phyloP scores from a whole-genome alignment of 2,113 vertebrate genomes.

The Seriola quinqueradiata region DNA sequence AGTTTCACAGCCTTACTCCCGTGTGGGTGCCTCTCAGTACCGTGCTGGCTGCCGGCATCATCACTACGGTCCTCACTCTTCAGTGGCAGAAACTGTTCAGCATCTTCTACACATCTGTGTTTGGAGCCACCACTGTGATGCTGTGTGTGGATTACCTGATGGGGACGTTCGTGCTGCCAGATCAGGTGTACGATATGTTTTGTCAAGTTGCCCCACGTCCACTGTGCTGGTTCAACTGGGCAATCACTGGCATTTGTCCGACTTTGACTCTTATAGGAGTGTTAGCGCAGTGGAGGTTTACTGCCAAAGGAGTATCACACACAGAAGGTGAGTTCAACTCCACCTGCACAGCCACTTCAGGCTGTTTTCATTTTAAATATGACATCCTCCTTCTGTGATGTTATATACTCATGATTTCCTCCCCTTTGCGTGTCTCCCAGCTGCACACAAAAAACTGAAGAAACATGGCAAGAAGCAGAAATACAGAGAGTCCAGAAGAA shows the following conservation, averaged over 20 bases:
- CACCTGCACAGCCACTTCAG: background rate
- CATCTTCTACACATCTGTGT: constrained; percentile 85
- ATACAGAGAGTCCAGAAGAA: constrained; percentile 78
- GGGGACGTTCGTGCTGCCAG: constrained; percentile 83
- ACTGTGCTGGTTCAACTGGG: constrained; percentile 92
- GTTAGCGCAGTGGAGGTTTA: constrained; percentile 89
- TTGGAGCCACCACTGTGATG: constrained; percentile 85
- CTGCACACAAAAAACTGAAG: constrained; percentile 77
- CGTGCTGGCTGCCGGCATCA: constrained; percentile 81
- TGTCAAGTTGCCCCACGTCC: constrained; percentile 70
- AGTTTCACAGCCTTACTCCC: constrained; percentile 83
- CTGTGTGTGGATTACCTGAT: constrained; percentile 87
- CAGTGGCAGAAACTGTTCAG: constrained; percentile 89
- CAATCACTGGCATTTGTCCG: constrained; percentile 85
- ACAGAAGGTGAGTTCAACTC: constrained; percentile 79
- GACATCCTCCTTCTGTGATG: background rate
- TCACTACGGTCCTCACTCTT: constrained; percentile 85
- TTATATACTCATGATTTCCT: background rate
- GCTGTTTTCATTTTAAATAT: constrained; percentile 16
- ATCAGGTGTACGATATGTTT: constrained; percentile 83
- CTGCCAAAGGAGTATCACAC: constrained; percentile 83
- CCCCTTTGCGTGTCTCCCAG: constrained; percentile 30
- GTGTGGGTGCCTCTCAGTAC: constrained; percentile 85
- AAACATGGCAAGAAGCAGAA: constrained; percentile 82
- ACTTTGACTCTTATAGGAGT: constrained; percentile 82